Percentiles rank a stretch among this genome's conserved stretches.
Evolutionary conservation across 2,888 invertebrate species (phyloP).

Genomic region (Congeria kusceri): DNA sequence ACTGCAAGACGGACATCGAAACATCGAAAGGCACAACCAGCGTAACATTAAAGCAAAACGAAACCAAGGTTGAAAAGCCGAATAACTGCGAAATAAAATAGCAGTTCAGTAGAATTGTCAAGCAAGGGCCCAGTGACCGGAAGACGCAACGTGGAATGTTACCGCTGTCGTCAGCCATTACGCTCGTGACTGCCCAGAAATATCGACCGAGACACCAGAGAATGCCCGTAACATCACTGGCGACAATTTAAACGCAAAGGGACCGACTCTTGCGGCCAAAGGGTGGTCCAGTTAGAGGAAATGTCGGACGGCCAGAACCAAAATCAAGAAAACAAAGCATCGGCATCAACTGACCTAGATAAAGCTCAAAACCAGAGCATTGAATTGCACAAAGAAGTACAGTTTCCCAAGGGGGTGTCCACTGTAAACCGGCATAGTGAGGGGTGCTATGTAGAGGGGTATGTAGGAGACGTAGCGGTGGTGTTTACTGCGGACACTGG

Average conservation of each 20-base stretch:
- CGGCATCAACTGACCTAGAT: background rate
- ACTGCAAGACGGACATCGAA: background rate
- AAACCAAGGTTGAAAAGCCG: background rate
- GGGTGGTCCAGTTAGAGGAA: background rate
- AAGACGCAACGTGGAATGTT: background rate
- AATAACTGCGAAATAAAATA: too few relatives aligned
- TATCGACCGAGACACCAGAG: background rate
- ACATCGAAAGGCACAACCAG: background rate
- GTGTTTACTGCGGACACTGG: conserved; percentile 33
- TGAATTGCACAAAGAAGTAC: too few relatives aligned
- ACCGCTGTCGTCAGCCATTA: background rate
- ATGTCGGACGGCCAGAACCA: background rate
- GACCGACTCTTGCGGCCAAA: conserved; percentile 4
- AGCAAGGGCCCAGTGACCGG: background rate
- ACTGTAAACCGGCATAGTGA: background rate
- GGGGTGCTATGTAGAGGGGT: background rate
- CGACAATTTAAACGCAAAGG: conserved; percentile 16
- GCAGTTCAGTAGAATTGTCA: too few relatives aligned
- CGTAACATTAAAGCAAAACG: background rate
- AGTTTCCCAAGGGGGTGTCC: too few relatives aligned
- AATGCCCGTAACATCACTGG: too few relatives aligned
- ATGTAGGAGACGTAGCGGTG: conserved; percentile 10
- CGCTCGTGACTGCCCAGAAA: background rate
- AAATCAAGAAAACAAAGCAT: background rate
- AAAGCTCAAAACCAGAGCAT: background rate